Conservation (phyloP, 1,140 invertebrate species). For the Aphelinus atriplicis region DNA sequence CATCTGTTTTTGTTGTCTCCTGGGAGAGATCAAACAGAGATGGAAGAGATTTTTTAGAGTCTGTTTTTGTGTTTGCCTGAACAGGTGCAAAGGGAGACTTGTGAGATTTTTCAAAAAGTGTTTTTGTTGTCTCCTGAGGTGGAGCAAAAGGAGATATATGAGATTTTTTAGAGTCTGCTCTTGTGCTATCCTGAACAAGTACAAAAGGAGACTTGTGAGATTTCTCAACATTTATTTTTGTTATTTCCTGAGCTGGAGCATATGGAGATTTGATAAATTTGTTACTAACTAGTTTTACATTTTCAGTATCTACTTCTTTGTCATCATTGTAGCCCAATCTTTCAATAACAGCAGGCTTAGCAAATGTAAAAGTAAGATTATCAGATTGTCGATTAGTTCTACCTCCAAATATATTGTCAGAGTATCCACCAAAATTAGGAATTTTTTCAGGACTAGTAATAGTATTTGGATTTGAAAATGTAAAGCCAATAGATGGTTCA, state of each 20-base stretch:
- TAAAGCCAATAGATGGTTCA: slow-evolving; percentile 39
- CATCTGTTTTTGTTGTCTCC: too few species aligned
- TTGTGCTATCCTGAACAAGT: too few species aligned
- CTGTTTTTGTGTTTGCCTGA: too few species aligned
- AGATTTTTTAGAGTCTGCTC: too few species aligned
- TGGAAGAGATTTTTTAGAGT: too few species aligned
- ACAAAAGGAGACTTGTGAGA: too few species aligned
- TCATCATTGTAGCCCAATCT: not conserved
- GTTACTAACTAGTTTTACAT: slow-evolving; percentile 44
- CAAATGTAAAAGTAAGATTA: slow-evolving; percentile 48
- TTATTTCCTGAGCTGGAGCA: slow-evolving; percentile 34
- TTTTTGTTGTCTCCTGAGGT: too few species aligned
- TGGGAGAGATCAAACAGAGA: too few species aligned
- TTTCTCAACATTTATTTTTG: too few species aligned
- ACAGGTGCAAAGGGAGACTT: too few species aligned
- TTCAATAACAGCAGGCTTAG: slow-evolving; percentile 39
- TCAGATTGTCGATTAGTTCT: slow-evolving; percentile 14
- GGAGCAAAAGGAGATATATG: too few species aligned
- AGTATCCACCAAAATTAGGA: slow-evolving; percentile 31
- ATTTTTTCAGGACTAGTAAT: slow-evolving; percentile 40
- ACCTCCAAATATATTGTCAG: slow-evolving; percentile 40
- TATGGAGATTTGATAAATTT: slow-evolving; percentile 42
- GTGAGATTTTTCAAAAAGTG: too few species aligned
- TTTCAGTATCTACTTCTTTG: slow-evolving; percentile 25
- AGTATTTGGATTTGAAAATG: slow-evolving; percentile 51